These are phyloP conservation scores for Myotis brandtii DNA, from an alignment of 2,113 vertebrate species.

Conservation along the genomic window DNA sequence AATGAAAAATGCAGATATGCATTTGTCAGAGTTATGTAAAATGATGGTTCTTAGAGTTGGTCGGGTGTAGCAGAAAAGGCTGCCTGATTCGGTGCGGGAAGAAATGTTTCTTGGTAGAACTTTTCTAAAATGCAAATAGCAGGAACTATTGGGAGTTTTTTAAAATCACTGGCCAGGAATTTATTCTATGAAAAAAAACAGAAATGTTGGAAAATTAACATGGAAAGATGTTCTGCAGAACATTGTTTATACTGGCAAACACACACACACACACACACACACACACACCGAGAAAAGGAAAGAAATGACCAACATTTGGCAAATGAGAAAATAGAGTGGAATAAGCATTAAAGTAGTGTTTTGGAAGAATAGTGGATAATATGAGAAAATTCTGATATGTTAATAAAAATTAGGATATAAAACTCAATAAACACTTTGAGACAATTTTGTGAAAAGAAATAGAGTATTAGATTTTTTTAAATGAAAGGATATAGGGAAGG, in stretches of 20 bases:
- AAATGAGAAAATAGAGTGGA: neutral
- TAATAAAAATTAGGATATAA: neutral
- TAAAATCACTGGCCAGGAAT: neutral
- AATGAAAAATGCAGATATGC: neutral
- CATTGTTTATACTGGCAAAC: neutral
- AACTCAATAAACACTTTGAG: conserved; percentile 21
- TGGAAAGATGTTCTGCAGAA: neutral
- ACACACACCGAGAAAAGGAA: neutral
- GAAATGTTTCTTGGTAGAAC: neutral
- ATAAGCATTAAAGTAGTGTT: neutral
- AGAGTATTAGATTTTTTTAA: neutral
- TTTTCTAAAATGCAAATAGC: neutral
- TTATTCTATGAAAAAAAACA: neutral
- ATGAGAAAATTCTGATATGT: neutral
- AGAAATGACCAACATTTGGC: neutral
- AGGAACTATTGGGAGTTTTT: neutral
- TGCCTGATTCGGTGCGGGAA: neutral
- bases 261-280: neutral
- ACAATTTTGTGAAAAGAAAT: conserved; percentile 12
- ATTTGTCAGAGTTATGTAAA: neutral
- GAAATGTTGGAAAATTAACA: neutral
- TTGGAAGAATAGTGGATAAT: neutral
- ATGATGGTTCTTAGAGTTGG: neutral
- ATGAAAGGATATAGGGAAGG: neutral
- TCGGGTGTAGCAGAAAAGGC: neutral